Base-by-base conservation (phyloP, 1,140 invertebrate species). In the Drosophila neocordata region DNA sequence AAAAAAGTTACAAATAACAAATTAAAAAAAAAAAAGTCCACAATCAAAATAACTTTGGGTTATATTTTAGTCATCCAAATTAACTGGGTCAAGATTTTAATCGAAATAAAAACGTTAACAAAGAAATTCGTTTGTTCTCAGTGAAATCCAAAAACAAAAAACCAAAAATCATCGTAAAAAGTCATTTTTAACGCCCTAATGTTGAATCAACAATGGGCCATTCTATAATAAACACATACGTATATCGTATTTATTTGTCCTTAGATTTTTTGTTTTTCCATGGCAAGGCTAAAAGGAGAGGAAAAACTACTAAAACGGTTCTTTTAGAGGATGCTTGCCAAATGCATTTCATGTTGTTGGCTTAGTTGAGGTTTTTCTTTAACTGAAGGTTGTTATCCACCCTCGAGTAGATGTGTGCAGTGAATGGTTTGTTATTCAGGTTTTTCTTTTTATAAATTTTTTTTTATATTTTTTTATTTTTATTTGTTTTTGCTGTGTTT, bases 51-150 rank as follows among this genome's bases (percentile, higher is more conserved):
- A 48, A 11, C 15, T 48, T 66, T 66, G 44, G 41, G 34, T 27
- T 31, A 48, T 24, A 37, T 73, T 69, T 37, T 62, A 38, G 18
- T 35, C 13, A 52, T 8, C n/a, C 59, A 56, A 15, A 27, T 20
- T 58, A 62, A 69, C 57, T 58, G 18, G 65, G 70, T 73, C 74
- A 73, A 73, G 59, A 67, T 55, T 51, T 67, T 48, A 68, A 76
- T 55, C 55, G 56, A 63, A 34, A 73, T 31, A 15, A 56, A 56
- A 65, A 11, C 3, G 20, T 72, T 60, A 68, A 76, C 65, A 76
- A 73, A 53, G 31, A 55, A 64, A 61, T 38, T 56, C 18, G 18
- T 34, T 69, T 73, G 59, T 73, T 76, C 53, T 64, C 65, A 69
- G 13, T 44, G 15, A 55, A 55, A 31, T 53, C 22, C 24, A 24